phyloP scores from a whole-genome alignment of 2,888 invertebrate genomes.

The Trichopria drosophilae region DNA sequence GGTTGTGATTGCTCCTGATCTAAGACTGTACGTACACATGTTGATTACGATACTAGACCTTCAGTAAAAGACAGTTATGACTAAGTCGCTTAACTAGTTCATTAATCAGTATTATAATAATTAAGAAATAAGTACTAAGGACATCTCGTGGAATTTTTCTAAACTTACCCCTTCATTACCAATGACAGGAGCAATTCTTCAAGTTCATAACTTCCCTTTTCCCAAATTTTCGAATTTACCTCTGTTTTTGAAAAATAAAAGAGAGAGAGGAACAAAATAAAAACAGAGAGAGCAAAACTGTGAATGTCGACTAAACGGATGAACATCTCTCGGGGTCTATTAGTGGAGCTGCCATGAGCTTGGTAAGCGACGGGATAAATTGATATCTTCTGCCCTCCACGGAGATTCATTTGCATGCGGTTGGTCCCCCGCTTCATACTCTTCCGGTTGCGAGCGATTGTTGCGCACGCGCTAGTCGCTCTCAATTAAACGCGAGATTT shows the following conservation, averaged over 20 bases:
- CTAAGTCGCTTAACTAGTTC: no score
- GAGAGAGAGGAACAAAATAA: no score
- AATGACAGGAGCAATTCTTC: slow-evolving; percentile 22
- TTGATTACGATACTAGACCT: no score
- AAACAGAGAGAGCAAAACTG: no score
- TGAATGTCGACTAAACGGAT: slow-evolving; percentile 41
- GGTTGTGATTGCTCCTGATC: no score
- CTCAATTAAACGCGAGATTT: slow-evolving; percentile 37
- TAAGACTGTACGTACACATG: no score
- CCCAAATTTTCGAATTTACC: slow-evolving; percentile 23
- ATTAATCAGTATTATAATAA: no score
- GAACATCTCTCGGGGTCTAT: slow-evolving; percentile 54
- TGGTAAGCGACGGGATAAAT: slow-evolving; percentile 46
- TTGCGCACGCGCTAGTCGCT: slow-evolving; percentile 33
- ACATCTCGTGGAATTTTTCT: no score
- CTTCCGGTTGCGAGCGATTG: slow-evolving; percentile 36
- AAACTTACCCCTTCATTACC: no score
- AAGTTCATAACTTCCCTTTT: slow-evolving; percentile 21
- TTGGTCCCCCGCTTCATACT: slow-evolving; percentile 33
- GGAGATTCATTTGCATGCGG: slow-evolving; percentile 34
- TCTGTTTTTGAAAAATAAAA: no score
- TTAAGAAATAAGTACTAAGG: no score
- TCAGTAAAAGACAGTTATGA: no score
- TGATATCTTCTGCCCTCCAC: slow-evolving; percentile 48
- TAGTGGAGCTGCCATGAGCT: slow-evolving; percentile 51